These are phyloP conservation scores for Trichogramma pretiosum DNA, from an alignment of 1,140 invertebrate genomes.

Conservation along the genomic window DNA sequence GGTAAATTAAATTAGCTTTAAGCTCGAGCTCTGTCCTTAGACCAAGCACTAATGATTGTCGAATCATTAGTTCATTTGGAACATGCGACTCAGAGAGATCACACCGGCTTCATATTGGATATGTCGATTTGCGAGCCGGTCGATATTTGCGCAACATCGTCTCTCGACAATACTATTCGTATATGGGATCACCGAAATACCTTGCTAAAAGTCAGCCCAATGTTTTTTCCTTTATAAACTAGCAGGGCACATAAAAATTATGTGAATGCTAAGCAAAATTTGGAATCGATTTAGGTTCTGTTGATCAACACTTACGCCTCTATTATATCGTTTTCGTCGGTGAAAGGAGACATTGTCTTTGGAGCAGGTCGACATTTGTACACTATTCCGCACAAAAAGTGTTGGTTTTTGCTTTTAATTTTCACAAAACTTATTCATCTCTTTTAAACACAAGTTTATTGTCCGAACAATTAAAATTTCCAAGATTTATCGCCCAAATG, in stretches of 20 bases:
- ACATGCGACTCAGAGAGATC: slow-evolving; percentile 21
- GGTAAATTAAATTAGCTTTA: no score
- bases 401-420: slow-evolving; percentile 20
- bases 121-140: slow-evolving; percentile 19
- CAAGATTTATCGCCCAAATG: slow-evolving; percentile 26
- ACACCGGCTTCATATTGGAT: slow-evolving; percentile 18
- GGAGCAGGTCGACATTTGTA: slow-evolving; percentile 23
- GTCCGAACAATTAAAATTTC: no score
- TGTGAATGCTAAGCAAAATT: not conserved
- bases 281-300: slow-evolving; percentile 19
- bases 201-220: slow-evolving; percentile 23
- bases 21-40: no score
- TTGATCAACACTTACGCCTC: slow-evolving; percentile 20
- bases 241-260: not conserved
- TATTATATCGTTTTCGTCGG: slow-evolving; percentile 20
- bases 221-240: slow-evolving; percentile 12
- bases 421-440: no score
- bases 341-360: slow-evolving; percentile 24
- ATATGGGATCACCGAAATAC: slow-evolving; percentile 28
- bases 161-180: slow-evolving; percentile 22
- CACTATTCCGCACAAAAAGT: slow-evolving; percentile 23
- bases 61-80: slow-evolving; percentile 20
- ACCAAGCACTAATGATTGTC: no score
- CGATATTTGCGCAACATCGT: slow-evolving; percentile 24
- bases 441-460: no score